A percentile compares a stretch with the other conserved stretches of the same genome.
Evolutionary conservation across 2,888 invertebrate genomes (phyloP).

Genomic region (Drosophila birchii): DNA sequence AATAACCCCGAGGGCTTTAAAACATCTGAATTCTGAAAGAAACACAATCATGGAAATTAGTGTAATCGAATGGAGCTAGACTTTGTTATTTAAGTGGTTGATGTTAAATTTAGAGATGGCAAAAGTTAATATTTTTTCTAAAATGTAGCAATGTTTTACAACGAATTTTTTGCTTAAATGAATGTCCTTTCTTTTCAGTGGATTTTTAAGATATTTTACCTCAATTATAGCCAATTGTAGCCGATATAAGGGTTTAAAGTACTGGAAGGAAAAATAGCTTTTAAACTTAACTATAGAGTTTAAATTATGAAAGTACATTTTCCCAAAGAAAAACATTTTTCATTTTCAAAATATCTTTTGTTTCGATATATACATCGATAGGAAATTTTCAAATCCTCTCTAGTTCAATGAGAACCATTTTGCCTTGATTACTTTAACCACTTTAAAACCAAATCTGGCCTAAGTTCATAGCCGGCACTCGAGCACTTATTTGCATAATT

Average conservation of each 20-base stretch:
- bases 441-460: constrained; percentile 22
- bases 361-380: neutral
- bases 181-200: no score
- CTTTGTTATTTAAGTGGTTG: neutral
- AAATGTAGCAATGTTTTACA: neutral
- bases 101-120: neutral
- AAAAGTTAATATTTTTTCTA: neutral
- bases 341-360: neutral
- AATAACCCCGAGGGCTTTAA: constrained; percentile 33
- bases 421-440: constrained; percentile 16
- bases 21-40: constrained; percentile 28
- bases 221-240: no score
- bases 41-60: constrained; percentile 8
- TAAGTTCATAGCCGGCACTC: constrained; percentile 40
- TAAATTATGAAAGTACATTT: no score
- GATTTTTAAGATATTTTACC: no score
- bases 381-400: neutral
- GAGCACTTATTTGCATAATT: constrained; percentile 72
- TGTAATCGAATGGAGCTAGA: neutral
- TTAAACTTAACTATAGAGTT: neutral
- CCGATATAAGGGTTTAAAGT: no score
- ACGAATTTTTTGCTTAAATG: no score
- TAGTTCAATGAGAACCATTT: neutral
- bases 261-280: no score
- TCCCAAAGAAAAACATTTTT: neutral